Conservation (phyloP, 2,113 vertebrate genomes). For the Haliaeetus leucogaster region DNA sequence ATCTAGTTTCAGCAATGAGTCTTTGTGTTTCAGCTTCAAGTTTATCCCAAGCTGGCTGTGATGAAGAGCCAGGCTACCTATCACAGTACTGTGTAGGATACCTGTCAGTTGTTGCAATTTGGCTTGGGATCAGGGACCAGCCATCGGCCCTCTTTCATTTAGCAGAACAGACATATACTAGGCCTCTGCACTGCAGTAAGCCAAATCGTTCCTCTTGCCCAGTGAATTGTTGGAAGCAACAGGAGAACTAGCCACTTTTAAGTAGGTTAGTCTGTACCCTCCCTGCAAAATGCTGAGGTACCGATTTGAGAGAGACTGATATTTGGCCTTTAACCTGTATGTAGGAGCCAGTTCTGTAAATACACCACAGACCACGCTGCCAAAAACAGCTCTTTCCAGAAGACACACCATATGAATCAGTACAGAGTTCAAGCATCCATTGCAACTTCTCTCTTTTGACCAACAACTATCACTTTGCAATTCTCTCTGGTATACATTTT, state of each 20-base stretch:
- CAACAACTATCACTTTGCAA: neutral
- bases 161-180: neutral
- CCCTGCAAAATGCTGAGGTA: neutral
- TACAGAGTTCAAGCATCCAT: neutral
- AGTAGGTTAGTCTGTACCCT: neutral
- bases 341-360: neutral
- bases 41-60: neutral
- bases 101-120: neutral
- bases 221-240: neutral
- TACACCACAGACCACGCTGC: neutral
- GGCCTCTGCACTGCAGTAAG: neutral
- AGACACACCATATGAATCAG: neutral
- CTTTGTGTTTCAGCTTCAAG: neutral
- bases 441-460: neutral
- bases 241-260: neutral
- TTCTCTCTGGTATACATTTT: neutral
- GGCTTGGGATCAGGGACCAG: neutral
- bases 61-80: accelerated
- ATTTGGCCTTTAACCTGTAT: neutral
- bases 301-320: neutral
- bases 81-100: neutral
- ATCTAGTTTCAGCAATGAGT: neutral
- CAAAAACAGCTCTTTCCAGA: neutral
- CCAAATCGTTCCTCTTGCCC: neutral
- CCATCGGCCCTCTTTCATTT: neutral